Evolutionary conservation across 2,888 invertebrate genomes (phyloP), one percentile per base, ranked within the genome.

Genomic region (Trisateles emortualis): DNA sequence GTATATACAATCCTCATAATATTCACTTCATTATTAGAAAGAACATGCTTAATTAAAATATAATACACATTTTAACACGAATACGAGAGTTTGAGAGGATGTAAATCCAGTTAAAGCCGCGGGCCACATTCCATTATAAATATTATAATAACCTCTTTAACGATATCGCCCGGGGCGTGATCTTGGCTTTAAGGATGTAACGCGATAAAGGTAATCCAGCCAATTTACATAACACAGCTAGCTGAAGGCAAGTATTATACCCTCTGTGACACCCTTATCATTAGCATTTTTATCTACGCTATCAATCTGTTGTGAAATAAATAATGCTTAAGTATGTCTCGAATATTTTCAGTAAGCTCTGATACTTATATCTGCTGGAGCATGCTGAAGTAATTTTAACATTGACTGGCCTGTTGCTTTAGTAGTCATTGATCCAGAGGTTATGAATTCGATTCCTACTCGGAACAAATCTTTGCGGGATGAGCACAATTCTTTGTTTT

Each of bases 161-260:
- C 64, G 60, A 64, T 71, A 71, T 60, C 66, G 56, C 62, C 47
- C 53, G 50, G 50, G 40, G 68, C 64, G 61, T 73, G 75, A 79
- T 73, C 73, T 66, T 68, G 53, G 64, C 68, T 67, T 64, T 62
- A 66, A 62, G 59, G 63, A 55, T 62, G 69, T 79, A 71, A 74
- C 68, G 68, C 56, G 78, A 80, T 79, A 75, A 78, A 78, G 75
- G 76, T 83, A 83, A 86, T 84, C 79, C 79, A 51, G 47, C 66
- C 78, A 83, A 84, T 87, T 85, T 83, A 77, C 81, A 84, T 85
- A 81, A 76, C 74, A 72, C 72, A 66, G 71, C 51, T 55, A 52
- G 46, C 54, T 42, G 43, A 43, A 30, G 59, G 52, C 32, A 58
- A 49, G 56, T 50, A 41, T 40, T n/a, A 30, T 45, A 52, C 45